These are phyloP conservation scores for Philereme vetulata DNA, from an alignment of 2,888 invertebrate genomes.

Conservation along the genomic window DNA sequence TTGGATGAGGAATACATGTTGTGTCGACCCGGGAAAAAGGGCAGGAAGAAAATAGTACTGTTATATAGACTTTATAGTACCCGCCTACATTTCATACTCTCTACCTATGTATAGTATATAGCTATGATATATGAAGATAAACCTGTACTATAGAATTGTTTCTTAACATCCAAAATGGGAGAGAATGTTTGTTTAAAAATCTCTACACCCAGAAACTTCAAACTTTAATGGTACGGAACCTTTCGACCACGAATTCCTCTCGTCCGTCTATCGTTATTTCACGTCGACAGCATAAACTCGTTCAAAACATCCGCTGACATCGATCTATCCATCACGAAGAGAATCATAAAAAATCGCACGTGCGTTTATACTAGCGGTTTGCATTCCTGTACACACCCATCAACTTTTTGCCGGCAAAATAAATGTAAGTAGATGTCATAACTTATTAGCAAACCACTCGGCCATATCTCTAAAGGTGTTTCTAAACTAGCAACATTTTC, in stretches of 20 bases:
- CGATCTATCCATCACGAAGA: slow-evolving; percentile 15
- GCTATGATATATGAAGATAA: too few relatives aligned
- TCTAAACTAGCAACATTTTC: too few relatives aligned
- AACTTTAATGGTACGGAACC: not conserved
- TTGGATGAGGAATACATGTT: too few relatives aligned
- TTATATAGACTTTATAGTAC: too few relatives aligned
- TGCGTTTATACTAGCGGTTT: slow-evolving; percentile 13
- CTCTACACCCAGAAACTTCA: too few relatives aligned
- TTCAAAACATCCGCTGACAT: slow-evolving; percentile 13
- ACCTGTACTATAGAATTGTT: too few relatives aligned
- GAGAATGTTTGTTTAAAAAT: too few relatives aligned
- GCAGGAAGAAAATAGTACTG: too few relatives aligned
- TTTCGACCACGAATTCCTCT: not conserved
- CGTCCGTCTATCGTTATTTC: not conserved
- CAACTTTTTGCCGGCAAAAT: slow-evolving; percentile 20
- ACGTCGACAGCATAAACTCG: slow-evolving; percentile 10
- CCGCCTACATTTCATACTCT: too few relatives aligned
- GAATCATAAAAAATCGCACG: slow-evolving; percentile 24
- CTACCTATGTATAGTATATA: too few relatives aligned
- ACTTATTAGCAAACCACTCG: slow-evolving; percentile 28
- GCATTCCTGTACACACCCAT: slow-evolving; percentile 26
- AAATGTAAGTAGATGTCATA: slow-evolving; percentile 28
- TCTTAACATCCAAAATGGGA: too few relatives aligned
- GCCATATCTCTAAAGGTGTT: not conserved
- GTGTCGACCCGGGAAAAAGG: too few relatives aligned